Percentiles rank a stretch among this genome's conserved stretches.
Evolutionary conservation across 2,797 vertebrate genomes (phyloP).

Genomic region (Scarus forsteni): DNA sequence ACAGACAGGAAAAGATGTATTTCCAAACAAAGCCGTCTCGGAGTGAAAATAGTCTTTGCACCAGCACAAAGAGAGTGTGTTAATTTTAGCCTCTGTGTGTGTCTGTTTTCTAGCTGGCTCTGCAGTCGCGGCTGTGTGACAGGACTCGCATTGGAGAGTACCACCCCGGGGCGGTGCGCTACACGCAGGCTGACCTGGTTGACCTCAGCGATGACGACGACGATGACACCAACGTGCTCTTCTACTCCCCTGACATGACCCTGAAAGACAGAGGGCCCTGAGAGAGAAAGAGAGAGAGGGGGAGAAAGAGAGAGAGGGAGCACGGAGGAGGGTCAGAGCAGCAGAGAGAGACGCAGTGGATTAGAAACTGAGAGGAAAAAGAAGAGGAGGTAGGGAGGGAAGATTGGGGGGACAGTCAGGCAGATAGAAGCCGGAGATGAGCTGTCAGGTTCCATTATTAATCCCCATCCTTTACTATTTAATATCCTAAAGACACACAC

Average conservation of each 20-base stretch:
- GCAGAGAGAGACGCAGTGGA: slow-evolving; percentile 62
- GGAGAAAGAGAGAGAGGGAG: slow-evolving; percentile 50
- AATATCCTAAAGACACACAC: slow-evolving; percentile 80
- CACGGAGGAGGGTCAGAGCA: slow-evolving; percentile 59
- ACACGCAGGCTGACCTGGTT: slow-evolving; percentile 77
- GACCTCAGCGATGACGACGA: slow-evolving; percentile 81
- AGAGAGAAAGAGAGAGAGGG: slow-evolving; percentile 45
- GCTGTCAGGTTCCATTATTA: slow-evolving; percentile 85
- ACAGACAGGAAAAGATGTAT: not conserved
- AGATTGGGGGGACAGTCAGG: slow-evolving; percentile 77
- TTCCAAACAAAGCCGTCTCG: not conserved
- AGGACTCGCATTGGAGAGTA: slow-evolving; percentile 86
- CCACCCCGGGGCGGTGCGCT: slow-evolving; percentile 79
- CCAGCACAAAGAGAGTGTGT: slow-evolving; percentile 9
- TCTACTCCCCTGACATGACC: slow-evolving; percentile 89
- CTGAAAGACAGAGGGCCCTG: slow-evolving; percentile 84
- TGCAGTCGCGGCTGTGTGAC: slow-evolving; percentile 86
- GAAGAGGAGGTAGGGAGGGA: slow-evolving; percentile 67
- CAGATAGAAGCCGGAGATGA: slow-evolving; percentile 84
- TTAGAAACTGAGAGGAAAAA: slow-evolving; percentile 73
- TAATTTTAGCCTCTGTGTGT: slow-evolving; percentile 31
- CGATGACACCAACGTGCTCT: slow-evolving; percentile 85
- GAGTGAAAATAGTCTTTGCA: slow-evolving; percentile 1
- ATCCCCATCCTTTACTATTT: slow-evolving; percentile 85
- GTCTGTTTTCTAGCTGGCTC: slow-evolving; percentile 79